Conservation (phyloP, 2,797 vertebrate genomes). For the Oryzias dopingdopingensis region DNA sequence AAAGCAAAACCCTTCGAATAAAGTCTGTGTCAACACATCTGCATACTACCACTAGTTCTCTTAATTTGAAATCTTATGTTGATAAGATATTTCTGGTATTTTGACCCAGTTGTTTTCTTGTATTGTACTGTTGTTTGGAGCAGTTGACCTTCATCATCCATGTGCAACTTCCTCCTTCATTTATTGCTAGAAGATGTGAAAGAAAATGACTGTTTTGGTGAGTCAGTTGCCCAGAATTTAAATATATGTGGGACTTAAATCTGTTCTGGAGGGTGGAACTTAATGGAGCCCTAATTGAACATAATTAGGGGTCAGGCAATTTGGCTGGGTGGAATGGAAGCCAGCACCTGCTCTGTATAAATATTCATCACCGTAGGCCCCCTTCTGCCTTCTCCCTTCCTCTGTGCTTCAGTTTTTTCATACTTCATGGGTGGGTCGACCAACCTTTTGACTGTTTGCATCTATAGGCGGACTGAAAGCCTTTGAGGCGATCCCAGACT, state of each 20-base stretch:
- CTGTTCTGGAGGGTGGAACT: conserved; percentile 38
- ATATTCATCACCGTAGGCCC: conserved; percentile 69
- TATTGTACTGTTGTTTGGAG: neutral
- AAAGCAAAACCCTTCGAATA: conserved; percentile 19
- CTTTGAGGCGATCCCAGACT: conserved; percentile 57
- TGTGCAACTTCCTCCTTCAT: neutral
- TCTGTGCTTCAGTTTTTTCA: conserved; percentile 34
- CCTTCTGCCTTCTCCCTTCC: conserved; percentile 19
- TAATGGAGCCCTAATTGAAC: conserved; percentile 56
- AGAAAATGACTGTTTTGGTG: conserved; percentile 3
- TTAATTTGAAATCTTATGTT: conserved; percentile 11
- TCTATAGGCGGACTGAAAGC: conserved; percentile 58
- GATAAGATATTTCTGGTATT: neutral
- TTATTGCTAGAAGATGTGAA: conserved; percentile 8
- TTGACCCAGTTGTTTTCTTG: conserved; percentile 3
- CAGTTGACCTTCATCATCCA: conserved; percentile 12
- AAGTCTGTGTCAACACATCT: conserved; percentile 9
- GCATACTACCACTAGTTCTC: neutral
- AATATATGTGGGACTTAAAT: conserved; percentile 34
- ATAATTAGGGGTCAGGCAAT: conserved; percentile 71
- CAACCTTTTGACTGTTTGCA: conserved; percentile 51
- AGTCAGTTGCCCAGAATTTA: conserved; percentile 12
- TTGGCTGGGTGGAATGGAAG: conserved; percentile 56
- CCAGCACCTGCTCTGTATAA: conserved; percentile 76
- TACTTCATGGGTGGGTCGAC: conserved; percentile 38